Percentiles rank a stretch among this genome's conserved stretches.
phyloP scores from a whole-genome alignment of 92 coral and sea anemone species.

The Parazoanthus swiftii region DNA sequence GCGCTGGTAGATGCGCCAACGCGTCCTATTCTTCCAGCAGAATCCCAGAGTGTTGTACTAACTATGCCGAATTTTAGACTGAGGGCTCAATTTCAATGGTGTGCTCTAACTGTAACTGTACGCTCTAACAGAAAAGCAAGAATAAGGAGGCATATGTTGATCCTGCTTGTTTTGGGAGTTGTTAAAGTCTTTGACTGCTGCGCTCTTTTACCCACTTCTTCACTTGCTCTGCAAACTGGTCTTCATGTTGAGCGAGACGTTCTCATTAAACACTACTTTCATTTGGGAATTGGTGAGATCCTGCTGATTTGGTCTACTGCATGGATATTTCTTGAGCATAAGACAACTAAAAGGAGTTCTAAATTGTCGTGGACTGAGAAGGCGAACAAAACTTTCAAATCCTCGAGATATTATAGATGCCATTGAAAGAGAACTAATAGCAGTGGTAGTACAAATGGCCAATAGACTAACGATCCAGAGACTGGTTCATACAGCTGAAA shows the following conservation, averaged over 20 bases:
- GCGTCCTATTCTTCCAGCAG: no score
- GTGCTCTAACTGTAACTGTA: background rate
- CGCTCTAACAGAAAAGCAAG: slow-evolving; percentile 6
- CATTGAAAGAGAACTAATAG: slow-evolving; percentile 29
- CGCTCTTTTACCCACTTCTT: slow-evolving; percentile 30
- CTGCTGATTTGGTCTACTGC: slow-evolving; percentile 45
- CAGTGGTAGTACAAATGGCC: slow-evolving; percentile 33
- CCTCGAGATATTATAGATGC: slow-evolving; percentile 33
- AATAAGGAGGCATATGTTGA: background rate
- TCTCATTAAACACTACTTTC: slow-evolving; percentile 43
- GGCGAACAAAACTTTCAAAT: slow-evolving; percentile 20
- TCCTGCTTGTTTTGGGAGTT: slow-evolving; percentile 16
- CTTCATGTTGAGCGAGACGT: slow-evolving; percentile 26
- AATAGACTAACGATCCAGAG: slow-evolving; percentile 33
- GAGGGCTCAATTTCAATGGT: background rate
- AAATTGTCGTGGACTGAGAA: slow-evolving; percentile 35
- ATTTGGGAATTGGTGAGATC: slow-evolving; percentile 44
- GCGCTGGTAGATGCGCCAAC: no score
- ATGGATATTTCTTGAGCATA: slow-evolving; percentile 45
- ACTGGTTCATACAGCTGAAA: background rate
- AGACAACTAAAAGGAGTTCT: slow-evolving; percentile 46
- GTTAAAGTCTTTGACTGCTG: background rate
- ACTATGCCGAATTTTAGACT: background rate
- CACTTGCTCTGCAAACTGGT: slow-evolving; percentile 21
- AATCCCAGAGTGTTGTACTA: background rate